A percentile compares a stretch with the other conserved stretches of the same genome.
phyloP scores from a whole-genome alignment of 2,888 invertebrate genomes.

The Coelopa pilipes region DNA sequence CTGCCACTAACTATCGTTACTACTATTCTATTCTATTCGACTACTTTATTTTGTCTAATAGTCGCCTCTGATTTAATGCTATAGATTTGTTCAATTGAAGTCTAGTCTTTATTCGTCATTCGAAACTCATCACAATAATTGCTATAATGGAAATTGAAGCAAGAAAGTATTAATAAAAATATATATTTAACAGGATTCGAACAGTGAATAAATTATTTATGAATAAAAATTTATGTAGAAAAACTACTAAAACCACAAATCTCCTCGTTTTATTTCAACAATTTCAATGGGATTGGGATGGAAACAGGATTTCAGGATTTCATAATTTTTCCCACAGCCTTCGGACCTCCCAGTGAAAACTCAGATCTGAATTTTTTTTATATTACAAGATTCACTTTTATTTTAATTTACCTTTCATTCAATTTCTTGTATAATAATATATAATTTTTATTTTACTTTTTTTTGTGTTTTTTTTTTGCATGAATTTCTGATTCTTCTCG shows the following conservation, averaged over 20 bases:
- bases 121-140: slow-evolving; percentile 34
- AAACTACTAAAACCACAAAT: slow-evolving; percentile 35
- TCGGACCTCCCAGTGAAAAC: not conserved
- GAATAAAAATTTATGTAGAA: slow-evolving; percentile 64
- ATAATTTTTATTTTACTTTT: slow-evolving; percentile 53
- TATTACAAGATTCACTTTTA: slow-evolving; percentile 66
- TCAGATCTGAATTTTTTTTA: slow-evolving; percentile 47
- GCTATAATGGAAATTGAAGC: slow-evolving; percentile 43
- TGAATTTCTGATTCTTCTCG: not conserved
- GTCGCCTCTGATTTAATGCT: too few relatives aligned
- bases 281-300: too few relatives aligned
- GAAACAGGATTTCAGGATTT: too few relatives aligned
- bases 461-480: slow-evolving; percentile 24
- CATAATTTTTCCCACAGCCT: too few relatives aligned
- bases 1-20: not conserved
- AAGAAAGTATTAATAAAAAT: slow-evolving; percentile 45
- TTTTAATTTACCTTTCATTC: slow-evolving; percentile 47
- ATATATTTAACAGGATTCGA: slow-evolving; percentile 45
- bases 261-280: slow-evolving; percentile 16
- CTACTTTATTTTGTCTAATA: not conserved
- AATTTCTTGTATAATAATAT: slow-evolving; percentile 62
- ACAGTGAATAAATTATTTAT: slow-evolving; percentile 44
- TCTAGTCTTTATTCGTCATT: not conserved
- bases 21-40: not conserved
- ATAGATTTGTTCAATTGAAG: not conserved